These are phyloP conservation scores for Zaprionus nigranus DNA, from an alignment of 1,140 invertebrate genomes.

Conservation along the genomic window DNA sequence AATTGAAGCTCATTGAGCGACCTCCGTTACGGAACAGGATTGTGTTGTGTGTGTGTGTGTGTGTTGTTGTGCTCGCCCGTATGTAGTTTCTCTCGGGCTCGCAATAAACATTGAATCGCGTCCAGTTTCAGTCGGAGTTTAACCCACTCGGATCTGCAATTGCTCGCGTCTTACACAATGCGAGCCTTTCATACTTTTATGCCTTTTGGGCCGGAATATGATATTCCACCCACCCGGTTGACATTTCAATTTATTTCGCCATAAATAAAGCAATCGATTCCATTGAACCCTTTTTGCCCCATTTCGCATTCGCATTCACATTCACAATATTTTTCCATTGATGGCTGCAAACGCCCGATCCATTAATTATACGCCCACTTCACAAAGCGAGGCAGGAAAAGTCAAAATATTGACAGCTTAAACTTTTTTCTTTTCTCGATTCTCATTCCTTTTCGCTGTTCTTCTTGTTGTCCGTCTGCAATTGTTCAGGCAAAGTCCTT, in stretches of 20 bases:
- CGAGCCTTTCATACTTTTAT: conserved; percentile 64
- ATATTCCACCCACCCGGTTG: conserved; percentile 73
- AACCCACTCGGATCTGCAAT: conserved; percentile 59
- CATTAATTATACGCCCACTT: conserved; percentile 84
- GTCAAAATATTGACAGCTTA: conserved; percentile 84
- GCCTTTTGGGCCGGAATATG: conserved; percentile 57
- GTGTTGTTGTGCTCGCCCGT: background rate
- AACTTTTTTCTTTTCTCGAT: conserved; percentile 52
- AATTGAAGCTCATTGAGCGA: conserved; percentile 36
- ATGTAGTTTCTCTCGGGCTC: conserved; percentile 13
- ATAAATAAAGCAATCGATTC: conserved; percentile 77
- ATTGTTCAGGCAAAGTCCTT: conserved; percentile 47
- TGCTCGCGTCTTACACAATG: conserved; percentile 58
- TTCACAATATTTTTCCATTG: conserved; percentile 74
- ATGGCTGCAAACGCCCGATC: conserved; percentile 55
- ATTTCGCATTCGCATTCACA: conserved; percentile 56
- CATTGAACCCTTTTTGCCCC: conserved; percentile 66
- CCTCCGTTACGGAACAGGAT: background rate
- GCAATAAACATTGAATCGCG: conserved; percentile 33
- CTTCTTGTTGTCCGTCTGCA: conserved; percentile 37
- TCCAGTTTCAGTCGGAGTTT: conserved; percentile 4
- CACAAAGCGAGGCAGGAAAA: conserved; percentile 75
- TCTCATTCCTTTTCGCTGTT: conserved; percentile 19
- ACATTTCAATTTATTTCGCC: conserved; percentile 83
- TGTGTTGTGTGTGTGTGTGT: conserved; percentile 2